Percentiles rank a stretch among this genome's conserved stretches.
Evolutionary conservation across 2,113 vertebrate genomes (phyloP).

Genomic region (Phyllostomus hastatus): DNA sequence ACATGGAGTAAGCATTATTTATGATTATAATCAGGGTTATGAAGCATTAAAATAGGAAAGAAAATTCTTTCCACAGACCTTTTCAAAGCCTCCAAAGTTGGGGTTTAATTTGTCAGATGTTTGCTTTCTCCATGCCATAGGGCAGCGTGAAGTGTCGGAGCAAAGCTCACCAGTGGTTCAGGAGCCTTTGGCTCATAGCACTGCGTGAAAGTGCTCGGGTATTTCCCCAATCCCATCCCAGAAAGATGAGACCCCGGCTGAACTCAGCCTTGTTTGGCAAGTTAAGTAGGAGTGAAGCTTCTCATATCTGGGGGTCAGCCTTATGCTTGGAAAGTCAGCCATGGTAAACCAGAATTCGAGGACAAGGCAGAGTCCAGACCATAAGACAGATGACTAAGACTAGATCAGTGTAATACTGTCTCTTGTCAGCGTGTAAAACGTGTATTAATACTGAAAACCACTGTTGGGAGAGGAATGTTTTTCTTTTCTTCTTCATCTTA

Average conservation of each 20-base stretch:
- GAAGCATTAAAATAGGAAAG: slow-evolving; percentile 75
- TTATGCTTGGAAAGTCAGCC: background rate
- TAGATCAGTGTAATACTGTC: background rate
- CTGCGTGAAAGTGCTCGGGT: background rate
- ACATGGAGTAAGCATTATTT: slow-evolving; percentile 74
- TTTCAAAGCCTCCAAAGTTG: slow-evolving; percentile 56
- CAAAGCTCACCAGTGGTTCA: background rate
- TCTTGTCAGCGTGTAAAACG: background rate
- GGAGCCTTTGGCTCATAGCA: background rate
- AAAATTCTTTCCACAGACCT: slow-evolving; percentile 62
- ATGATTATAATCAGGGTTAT: slow-evolving; percentile 68
- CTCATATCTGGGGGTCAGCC: background rate
- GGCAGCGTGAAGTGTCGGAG: slow-evolving; percentile 53
- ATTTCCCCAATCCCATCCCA: background rate
- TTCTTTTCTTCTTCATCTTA: background rate
- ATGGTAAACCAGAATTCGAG: background rate
- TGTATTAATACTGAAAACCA: background rate
- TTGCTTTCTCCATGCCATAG: slow-evolving; percentile 52
- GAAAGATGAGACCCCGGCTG: background rate
- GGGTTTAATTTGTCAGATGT: slow-evolving; percentile 28
- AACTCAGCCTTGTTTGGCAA: background rate
- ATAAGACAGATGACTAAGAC: background rate
- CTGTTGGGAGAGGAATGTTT: background rate
- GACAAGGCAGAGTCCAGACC: background rate
- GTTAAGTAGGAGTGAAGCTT: background rate